A percentile compares a stretch with the other conserved stretches of the same genome.
phyloP scores from a whole-genome alignment of 2,888 invertebrate genomes.

The Unio pictorum region DNA sequence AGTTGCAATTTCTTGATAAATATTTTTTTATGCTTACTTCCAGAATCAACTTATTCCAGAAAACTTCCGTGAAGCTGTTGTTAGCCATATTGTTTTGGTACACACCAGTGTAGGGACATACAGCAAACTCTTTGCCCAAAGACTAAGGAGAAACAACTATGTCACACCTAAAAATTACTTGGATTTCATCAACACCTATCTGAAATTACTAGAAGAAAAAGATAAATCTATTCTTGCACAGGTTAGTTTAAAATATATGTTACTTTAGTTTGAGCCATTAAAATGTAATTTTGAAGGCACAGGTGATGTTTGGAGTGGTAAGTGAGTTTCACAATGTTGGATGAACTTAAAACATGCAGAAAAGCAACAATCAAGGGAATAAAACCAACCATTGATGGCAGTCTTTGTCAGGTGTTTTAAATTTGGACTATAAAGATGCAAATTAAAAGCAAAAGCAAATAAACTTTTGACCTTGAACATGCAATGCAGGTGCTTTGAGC shows the following conservation, averaged over 20 bases:
- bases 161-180: constrained; percentile 94
- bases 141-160: constrained; percentile 85
- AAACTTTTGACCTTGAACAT: too few species aligned
- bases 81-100: constrained; percentile 89
- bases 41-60: constrained; percentile 81
- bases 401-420: too few species aligned
- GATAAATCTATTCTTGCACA: constrained; percentile 74
- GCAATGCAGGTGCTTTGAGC: too few species aligned
- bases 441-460: too few species aligned
- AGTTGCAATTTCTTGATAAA: too few species aligned
- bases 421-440: too few species aligned
- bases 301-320: too few species aligned
- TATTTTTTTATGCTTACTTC: constrained; percentile 2
- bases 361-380: too few species aligned
- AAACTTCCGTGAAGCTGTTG: constrained; percentile 79
- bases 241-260: constrained; percentile 49
- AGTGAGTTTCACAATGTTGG: too few species aligned
- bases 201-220: constrained; percentile 83
- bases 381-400: too few species aligned
- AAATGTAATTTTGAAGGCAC: too few species aligned
- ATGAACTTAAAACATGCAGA: too few species aligned
- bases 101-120: constrained; percentile 84
- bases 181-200: constrained; percentile 86
- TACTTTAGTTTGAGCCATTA: not conserved
- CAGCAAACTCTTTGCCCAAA: constrained; percentile 81